Evolutionary conservation across 2,797 vertebrate genomes (phyloP), one percentile per base, ranked within the genome.

Genomic region (Microchirus variegatus): DNA sequence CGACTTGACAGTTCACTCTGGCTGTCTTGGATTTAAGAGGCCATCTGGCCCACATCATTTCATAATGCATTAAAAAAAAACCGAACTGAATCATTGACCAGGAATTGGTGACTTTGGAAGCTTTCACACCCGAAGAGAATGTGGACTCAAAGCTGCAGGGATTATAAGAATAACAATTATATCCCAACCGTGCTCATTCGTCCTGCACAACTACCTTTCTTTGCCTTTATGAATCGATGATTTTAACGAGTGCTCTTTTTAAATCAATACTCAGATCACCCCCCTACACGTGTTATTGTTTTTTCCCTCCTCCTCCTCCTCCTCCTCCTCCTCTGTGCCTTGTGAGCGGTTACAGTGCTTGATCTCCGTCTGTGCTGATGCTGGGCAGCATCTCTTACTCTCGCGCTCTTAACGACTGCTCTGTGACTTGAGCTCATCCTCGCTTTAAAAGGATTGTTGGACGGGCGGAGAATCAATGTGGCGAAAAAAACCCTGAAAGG

Each of bases 391-490:
- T 38, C 58, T 74, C 64, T 71, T 52, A 14, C 36, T 42, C 6
- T 42, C 6, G 44, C 7, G 15, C 40, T 52, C 59, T 73, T 71
- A 31, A 31, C 45, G 19, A 63, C 74, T 60, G 53, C 59, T 56
- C 61, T n/a, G 9, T 73, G 70, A 81, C 80, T 71, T 78, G 44
- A 60, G 72, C 74, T 80, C 71, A 58, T 76, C 85, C 73, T 58
- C 70, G 81, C 66, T 78, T 78, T 66, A 75, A 87, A 87, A 78
- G 71, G 72, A 82, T 89, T 85, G 82, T 80, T 83, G 75, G 68
- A 87, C 81, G 69, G 62, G 73, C 59, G 66, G 72, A 55, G 77
- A 89, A 89, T 90, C 90, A 90, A 89, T 89, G 83, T 59, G 60
- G 60, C 65, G 60, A 83, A 85, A 75, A n/a, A n/a, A n/a, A n/a